Evolutionary conservation across 1,140 invertebrate genomes (phyloP), one percentile per base, ranked within the genome.

Genomic region (Ceratitis capitata): DNA sequence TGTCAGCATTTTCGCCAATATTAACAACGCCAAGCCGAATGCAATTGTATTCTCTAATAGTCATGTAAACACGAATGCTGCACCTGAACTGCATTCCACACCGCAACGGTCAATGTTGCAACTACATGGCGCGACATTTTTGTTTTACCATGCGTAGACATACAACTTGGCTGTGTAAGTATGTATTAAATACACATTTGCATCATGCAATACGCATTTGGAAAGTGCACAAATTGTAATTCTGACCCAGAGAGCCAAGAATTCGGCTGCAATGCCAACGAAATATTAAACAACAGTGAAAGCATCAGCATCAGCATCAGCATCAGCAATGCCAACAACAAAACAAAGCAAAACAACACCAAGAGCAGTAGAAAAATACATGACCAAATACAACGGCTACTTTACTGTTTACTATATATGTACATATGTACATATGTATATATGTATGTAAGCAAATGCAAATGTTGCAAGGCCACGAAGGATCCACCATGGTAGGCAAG

Each of bases 101-200:
- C 69, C 69, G 69, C 39, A 78, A 78, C 69, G 69, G 35, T 78
- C 69, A 78, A 78, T 78, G 39, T 47, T 78, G 69, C 69, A 78
- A 78, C 39, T 45, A 78, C 42, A 78, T 78, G 69, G 32, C 35
- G 69, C 69, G 69, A n/a, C 69, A 78, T 78, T 35, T 78, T 42
- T 35, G 5, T 69, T 35, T 69, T 69, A 69, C 61, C 35, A 69
- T 16, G n/a, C 0, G 29, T 32, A 32, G 2, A 47, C 23, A 69
- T 78, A 45, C 16, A 78, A 23, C 69, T 3, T n/a, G 42, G n/a
- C 3, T 78, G n/a, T 39, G 19, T 16, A 64, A 64, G 58, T 64
- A 23, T 29, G 19, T 23, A 39, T 32, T 42, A 26, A 19, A 7
- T 23, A 32, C 69, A 26, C 39, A 78, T 47, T 78, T 78, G 69